Evolutionary conservation across 2,888 invertebrate genomes (phyloP).

Genomic region (Xylota sylvarum): DNA sequence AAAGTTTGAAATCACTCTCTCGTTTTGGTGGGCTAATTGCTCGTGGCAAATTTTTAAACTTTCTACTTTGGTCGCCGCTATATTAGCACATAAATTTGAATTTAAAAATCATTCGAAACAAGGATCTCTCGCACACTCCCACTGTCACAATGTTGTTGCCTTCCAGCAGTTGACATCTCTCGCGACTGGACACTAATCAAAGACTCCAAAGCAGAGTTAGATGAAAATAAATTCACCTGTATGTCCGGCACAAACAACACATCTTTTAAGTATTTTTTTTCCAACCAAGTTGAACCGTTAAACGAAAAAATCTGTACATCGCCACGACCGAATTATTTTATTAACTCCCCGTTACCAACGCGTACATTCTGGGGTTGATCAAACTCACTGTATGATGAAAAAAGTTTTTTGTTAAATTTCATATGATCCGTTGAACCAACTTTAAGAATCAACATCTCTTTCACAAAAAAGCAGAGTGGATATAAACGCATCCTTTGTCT

Average conservation of each 20-base stretch:
- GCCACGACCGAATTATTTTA: slow-evolving; percentile 63
- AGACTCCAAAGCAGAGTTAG: slow-evolving; percentile 65
- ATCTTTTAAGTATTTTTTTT: slow-evolving; percentile 67
- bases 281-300: slow-evolving; percentile 68
- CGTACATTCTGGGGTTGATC: slow-evolving; percentile 36
- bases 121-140: slow-evolving; percentile 22
- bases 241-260: slow-evolving; percentile 76
- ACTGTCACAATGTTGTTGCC: slow-evolving; percentile 31
- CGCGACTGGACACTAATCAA: slow-evolving; percentile 42
- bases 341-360: slow-evolving; percentile 59
- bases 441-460: slow-evolving; percentile 37
- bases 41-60: slow-evolving; percentile 78
- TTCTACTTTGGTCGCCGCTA: slow-evolving; percentile 46
- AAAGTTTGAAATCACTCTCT: slow-evolving; percentile 70
- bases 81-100: slow-evolving; percentile 32
- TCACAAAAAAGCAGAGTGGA: slow-evolving; percentile 17
- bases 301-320: slow-evolving; percentile 70
- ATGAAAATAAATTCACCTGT: slow-evolving; percentile 76
- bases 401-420: slow-evolving; percentile 19
- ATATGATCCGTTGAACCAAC: slow-evolving; percentile 38
- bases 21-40: slow-evolving; percentile 77
- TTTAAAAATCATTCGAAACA: slow-evolving; percentile 39
- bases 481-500: slow-evolving; percentile 20
- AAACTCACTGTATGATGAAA: slow-evolving; percentile 20
- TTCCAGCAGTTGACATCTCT: slow-evolving; percentile 61